Evolutionary conservation across 2,888 invertebrate genomes (phyloP), one percentile per base, ranked within the genome.

Genomic region (Trachelus troglodyta): DNA sequence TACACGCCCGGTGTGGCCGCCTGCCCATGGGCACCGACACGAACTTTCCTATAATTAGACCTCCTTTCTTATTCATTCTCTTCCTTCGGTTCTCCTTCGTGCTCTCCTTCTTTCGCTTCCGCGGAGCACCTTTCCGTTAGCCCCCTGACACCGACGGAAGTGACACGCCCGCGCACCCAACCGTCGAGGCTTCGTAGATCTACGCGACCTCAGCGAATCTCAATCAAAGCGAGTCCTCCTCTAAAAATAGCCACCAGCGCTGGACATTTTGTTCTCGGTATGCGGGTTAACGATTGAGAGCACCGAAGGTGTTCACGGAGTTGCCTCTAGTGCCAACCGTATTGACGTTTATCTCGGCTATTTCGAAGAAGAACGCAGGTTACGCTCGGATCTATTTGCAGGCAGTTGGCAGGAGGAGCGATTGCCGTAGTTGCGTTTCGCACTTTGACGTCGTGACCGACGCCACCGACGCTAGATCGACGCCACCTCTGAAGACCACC

Each of bases 41-140:
- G 69, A 6, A 15, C 40, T 40, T 15, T 40, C 15, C 40, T 40
- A 40, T 40, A 40, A 40, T 40, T 40, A 40, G 40, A 40, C 15
- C 78, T 69, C 79, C 74, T 77, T 69, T 33, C 69, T 69, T 30
- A 30, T 12, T 77, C 11, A 30, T 12, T 77, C 77, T 75, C 78
- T 69, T 78, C 76, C 84, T 85, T 81, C 85, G 84, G 82, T 84
- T 83, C 85, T 82, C 77, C 73, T 84, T 82, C 85, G 86, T 85
- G 86, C 40, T 85, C 85, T 86, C 79, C 79, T 79, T 79, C 76
- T 76, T 76, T 76, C 75, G 73, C 82, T 69, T 79, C 15, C 40
- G 15, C 40, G 40, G 40, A 6, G 15, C 40, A 40, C 40, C 40
- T 40, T 40, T 15, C 6, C 40, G 6, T 40, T 6, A 15, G 15